phyloP scores from a whole-genome alignment of 2,113 vertebrate species.

The Peromyscus californicus region DNA sequence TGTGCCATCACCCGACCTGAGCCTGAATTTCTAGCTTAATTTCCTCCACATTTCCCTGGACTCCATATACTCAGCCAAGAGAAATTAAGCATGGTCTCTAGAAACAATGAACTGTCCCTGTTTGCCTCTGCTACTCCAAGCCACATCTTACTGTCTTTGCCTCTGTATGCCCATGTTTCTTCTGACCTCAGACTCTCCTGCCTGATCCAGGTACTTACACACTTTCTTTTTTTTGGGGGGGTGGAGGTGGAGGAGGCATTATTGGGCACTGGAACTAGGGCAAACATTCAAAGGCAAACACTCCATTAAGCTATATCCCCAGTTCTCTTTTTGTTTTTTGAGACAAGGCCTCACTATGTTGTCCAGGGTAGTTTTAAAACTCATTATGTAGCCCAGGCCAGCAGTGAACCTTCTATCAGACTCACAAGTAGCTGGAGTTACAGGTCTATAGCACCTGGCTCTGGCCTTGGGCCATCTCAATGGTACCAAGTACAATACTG shows the following conservation, averaged over 20 bases:
- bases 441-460: neutral
- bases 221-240: neutral
- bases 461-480: neutral
- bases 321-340: neutral
- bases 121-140: neutral
- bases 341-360: no score
- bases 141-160: neutral
- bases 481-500: neutral
- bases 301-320: neutral
- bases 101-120: conserved; percentile 30
- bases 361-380: neutral
- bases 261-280: neutral
- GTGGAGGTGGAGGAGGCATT: neutral
- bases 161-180: conserved; percentile 22
- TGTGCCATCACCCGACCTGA: no score
- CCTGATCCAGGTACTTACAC: neutral
- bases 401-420: neutral
- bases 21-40: neutral
- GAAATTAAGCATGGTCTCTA: conserved; percentile 32
- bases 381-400: neutral
- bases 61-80: neutral
- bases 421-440: neutral
- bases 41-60: conserved; percentile 30
- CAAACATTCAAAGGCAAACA: neutral
- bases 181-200: neutral